Conservation (phyloP, 37 sponge, comb jelly and placozoan genomes). For the Aphrocallistes beatrix region DNA sequence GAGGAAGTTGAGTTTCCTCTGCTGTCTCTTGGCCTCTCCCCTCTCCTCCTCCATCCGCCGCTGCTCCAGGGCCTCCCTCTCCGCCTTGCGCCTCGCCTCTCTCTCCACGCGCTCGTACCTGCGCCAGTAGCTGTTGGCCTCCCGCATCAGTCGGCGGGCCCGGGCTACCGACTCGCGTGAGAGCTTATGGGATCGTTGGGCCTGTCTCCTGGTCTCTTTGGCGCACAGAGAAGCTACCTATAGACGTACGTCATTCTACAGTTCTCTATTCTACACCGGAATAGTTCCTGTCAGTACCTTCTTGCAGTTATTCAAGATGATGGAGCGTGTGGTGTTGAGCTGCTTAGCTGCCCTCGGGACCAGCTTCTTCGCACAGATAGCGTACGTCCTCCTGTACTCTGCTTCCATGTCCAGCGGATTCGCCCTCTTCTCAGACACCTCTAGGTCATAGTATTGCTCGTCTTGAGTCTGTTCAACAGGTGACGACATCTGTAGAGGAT, state of each 20-base stretch:
- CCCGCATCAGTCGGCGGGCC: conserved; percentile 55
- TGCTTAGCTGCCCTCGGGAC: background rate
- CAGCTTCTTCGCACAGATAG: background rate
- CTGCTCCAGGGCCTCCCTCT: conserved; percentile 84
- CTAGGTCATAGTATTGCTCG: background rate
- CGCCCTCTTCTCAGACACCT: background rate
- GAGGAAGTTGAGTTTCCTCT: conserved; percentile 85
- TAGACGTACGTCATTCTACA: background rate
- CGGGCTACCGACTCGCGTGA: conserved; percentile 21
- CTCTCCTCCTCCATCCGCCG: conserved; percentile 63
- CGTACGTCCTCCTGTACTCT: background rate
- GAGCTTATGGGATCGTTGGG: background rate
- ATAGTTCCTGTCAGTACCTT: background rate
- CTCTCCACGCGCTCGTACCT: conserved; percentile 77
- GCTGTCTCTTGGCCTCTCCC: conserved; percentile 80
- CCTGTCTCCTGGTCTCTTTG: background rate
- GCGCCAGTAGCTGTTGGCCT: conserved; percentile 69
- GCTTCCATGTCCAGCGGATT: background rate
- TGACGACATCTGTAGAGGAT: background rate
- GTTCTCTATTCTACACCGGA: background rate
- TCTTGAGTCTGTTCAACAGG: background rate
- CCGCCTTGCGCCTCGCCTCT: conserved; percentile 71
- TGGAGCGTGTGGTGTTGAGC: background rate
- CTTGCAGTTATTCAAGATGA: background rate
- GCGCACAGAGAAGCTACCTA: conserved; percentile 12